Evolutionary conservation across 2,113 vertebrate species (phyloP).

Genomic region (Sphyrna mokarran): DNA sequence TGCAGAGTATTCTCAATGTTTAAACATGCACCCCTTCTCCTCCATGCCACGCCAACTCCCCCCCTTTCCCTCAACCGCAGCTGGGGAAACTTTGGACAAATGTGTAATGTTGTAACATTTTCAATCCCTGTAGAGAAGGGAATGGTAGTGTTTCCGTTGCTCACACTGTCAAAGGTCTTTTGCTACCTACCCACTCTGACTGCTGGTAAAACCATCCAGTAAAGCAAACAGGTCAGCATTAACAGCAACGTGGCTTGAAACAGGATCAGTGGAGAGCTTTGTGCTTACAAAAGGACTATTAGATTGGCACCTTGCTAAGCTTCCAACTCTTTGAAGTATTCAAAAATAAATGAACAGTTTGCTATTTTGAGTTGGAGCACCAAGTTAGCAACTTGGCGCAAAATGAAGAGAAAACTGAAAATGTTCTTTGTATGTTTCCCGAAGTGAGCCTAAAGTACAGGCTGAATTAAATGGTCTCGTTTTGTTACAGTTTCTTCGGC

Average conservation of each 20-base stretch:
- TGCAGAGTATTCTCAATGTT: background rate
- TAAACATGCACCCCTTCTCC: background rate
- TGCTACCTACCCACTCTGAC: background rate
- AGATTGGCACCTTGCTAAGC: background rate
- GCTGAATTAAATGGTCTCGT: background rate
- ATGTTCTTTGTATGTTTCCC: background rate
- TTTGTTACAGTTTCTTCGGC: background rate
- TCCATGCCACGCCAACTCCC: too few species aligned
- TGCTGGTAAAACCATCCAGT: background rate
- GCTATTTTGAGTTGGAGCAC: background rate
- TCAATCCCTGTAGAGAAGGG: background rate
- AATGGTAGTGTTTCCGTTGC: background rate
- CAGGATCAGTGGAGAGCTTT: background rate
- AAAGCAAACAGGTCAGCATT: slow-evolving; percentile 1
- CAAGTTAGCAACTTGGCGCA: background rate
- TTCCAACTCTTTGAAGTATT: slow-evolving; percentile 14
- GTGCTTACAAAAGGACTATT: background rate
- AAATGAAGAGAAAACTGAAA: background rate
- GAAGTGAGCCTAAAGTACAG: background rate
- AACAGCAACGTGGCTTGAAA: background rate
- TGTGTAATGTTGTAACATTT: background rate
- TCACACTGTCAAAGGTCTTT: background rate
- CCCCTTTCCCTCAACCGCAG: background rate
- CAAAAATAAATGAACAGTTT: background rate
- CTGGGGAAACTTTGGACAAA: background rate